phyloP scores from a whole-genome alignment of 2,888 invertebrate genomes.

The Athripsodes cinereus region DNA sequence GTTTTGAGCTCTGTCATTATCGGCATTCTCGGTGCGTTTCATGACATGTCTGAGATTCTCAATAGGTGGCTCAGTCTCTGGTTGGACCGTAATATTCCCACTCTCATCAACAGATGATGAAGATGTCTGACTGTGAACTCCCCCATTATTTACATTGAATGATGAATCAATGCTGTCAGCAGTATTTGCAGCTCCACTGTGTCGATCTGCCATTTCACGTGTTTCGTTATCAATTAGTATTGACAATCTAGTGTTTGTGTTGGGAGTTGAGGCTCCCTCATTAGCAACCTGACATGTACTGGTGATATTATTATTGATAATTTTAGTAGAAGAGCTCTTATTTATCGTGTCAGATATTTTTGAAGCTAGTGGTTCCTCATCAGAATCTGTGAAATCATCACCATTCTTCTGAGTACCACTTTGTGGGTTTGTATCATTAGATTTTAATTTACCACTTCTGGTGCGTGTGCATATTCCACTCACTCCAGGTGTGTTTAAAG shows the following conservation, averaged over 20 bases:
- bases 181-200: slow-evolving; percentile 30
- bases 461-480: background rate
- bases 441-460: background rate
- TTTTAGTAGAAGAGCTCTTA: background rate
- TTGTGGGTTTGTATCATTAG: background rate
- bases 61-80: background rate
- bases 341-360: slow-evolving; percentile 35
- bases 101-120: background rate
- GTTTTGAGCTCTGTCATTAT: background rate
- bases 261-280: background rate
- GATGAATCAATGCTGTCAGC: background rate
- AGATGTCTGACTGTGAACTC: background rate
- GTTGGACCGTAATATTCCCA: background rate
- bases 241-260: slow-evolving; percentile 4
- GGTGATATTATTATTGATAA: slow-evolving; percentile 3
- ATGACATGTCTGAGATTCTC: background rate
- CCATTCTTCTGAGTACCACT: background rate
- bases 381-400: slow-evolving; percentile 51
- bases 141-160: background rate
- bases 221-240: slow-evolving; percentile 14
- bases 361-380: slow-evolving; percentile 58
- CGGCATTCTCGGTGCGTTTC: background rate
- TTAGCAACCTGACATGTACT: background rate
- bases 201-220: slow-evolving; percentile 6
- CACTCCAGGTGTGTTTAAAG: background rate